Base-by-base conservation (phyloP, 92 coral and sea anemone genomes). In the Siderastrea siderea region DNA sequence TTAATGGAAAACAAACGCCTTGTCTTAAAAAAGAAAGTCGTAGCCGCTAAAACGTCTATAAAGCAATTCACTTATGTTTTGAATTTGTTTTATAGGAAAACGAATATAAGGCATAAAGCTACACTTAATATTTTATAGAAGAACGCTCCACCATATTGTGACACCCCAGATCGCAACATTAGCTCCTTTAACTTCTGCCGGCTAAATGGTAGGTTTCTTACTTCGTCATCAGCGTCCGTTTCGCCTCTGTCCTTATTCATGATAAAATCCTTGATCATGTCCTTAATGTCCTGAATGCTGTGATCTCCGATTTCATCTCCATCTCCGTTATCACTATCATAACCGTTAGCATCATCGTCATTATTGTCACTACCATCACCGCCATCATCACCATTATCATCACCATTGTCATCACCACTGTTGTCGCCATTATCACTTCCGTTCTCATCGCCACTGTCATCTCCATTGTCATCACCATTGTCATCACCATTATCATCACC, bases 281-380 rank as follows among this genome's bases (percentile, higher is more conserved):
- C 70, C 51, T 55, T 82, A 9, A 82, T 46, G 44, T 74, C 78
- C 53, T 74, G 47, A 2, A 74, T 17, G 80, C 60, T 79, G 26
- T 69, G 47, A 7, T 57, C 62, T 4, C 74, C 74, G 14, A 47
- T 68, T 63, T 74, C 68, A 10, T 5, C 47, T 3, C 49, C 65
- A 13, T 69, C 46, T 6, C 51, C 14, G 5, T 81, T 66, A 46
- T 43, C 68, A 1, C 51, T 47, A 8, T 45, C 44, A 0, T 14
- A 19, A 17, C 53, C 11, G 13, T 19, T 60, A 3, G 43, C 55
- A 14, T 46, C 68, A 3, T 57, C 17, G 7, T 38, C 52, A 16
- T 44, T 12, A 13, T 61, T 43, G 73, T 17, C 54, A 2, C 51
- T 47, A 62, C 47, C 54, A 8, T 54, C 72, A 7, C 55, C 68